These are phyloP conservation scores for Bombus turneri DNA, from an alignment of 1,140 invertebrate genomes.

Conservation along the genomic window DNA sequence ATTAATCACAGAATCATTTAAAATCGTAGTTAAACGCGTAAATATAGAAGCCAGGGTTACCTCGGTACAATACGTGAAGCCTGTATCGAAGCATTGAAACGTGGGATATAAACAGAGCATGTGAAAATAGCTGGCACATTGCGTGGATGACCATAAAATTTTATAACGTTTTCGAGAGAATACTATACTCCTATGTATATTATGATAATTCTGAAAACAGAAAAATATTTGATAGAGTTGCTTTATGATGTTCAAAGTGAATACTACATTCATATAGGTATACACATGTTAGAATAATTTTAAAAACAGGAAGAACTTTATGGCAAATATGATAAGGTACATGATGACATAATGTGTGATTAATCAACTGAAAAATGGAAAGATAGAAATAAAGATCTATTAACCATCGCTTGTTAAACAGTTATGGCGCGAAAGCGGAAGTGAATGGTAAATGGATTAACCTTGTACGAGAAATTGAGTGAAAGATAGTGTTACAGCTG, in stretches of 20 bases:
- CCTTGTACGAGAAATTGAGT: not conserved
- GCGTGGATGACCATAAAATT: not conserved
- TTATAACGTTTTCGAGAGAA: not conserved
- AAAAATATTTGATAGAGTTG: not conserved
- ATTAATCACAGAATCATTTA: constrained; percentile 16
- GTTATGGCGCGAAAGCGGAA: not conserved
- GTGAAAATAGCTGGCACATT: not conserved
- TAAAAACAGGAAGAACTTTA: not conserved
- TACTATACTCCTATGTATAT: not conserved
- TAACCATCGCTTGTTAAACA: not conserved
- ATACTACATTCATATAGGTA: not conserved
- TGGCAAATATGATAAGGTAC: too few species aligned
- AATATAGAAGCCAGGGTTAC: constrained; percentile 14
- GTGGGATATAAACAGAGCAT: too few species aligned
- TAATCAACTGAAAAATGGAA: not conserved
- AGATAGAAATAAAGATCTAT: not conserved
- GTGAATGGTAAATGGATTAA: not conserved
- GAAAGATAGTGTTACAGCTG: not conserved
- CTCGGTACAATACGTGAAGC: not conserved
- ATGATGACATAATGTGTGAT: too few species aligned
- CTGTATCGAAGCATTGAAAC: not conserved
- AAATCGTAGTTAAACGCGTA: not conserved
- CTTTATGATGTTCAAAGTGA: not conserved
- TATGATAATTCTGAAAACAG: not conserved
- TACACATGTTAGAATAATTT: not conserved